phyloP scores from a whole-genome alignment of 2,797 vertebrate species.

The Peromyscus nudipes region DNA sequence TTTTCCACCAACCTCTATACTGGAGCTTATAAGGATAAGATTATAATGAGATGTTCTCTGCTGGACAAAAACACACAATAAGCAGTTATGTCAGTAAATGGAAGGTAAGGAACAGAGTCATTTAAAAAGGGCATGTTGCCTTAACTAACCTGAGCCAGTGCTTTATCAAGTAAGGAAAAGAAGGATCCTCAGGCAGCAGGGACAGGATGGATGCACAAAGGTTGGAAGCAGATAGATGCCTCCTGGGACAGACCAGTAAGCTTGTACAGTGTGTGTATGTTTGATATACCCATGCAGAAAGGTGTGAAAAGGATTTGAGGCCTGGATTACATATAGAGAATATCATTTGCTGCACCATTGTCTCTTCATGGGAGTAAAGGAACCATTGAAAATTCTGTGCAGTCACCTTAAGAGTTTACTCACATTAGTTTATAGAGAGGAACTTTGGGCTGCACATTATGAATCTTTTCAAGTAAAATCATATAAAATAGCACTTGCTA shows the following conservation, averaged over 20 bases:
- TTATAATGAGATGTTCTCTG: background rate
- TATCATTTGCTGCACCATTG: background rate
- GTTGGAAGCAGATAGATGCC: background rate
- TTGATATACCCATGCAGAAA: conserved; percentile 8
- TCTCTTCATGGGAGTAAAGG: background rate
- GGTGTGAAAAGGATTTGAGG: background rate
- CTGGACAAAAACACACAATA: conserved; percentile 25
- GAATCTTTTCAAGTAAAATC: background rate
- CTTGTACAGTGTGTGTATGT: background rate
- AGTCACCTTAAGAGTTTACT: conserved; percentile 23
- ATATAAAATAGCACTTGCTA: background rate
- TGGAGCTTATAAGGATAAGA: background rate
- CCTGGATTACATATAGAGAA: background rate
- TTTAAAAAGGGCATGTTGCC: background rate
- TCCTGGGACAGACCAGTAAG: background rate
- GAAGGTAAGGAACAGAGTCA: background rate
- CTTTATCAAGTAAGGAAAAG: background rate
- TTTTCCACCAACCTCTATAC: background rate
- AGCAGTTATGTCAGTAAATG: background rate
- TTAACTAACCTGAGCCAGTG: background rate
- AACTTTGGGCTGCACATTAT: background rate
- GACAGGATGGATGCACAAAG: fast-evolving
- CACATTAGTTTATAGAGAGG: background rate
- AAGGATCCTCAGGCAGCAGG: background rate
- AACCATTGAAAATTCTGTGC: background rate